A percentile compares a stretch with the other conserved stretches of the same genome.
Conservation (phyloP, 2,113 vertebrate genomes). For the Rhinolophus sinicus region DNA sequence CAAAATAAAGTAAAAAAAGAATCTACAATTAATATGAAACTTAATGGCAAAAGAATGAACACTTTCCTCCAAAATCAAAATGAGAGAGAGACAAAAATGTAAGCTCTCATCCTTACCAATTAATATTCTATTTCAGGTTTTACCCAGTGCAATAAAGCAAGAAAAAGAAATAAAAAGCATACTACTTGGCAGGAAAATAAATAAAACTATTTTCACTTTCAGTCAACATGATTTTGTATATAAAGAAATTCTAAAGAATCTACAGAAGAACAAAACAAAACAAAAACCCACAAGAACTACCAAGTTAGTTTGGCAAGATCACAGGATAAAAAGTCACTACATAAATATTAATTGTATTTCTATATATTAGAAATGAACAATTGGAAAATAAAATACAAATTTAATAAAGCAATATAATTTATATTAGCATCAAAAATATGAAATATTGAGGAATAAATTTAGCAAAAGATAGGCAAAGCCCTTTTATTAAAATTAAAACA, state of each 20-base stretch:
- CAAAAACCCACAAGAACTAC: neutral
- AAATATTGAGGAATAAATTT: neutral
- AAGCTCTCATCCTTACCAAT: neutral
- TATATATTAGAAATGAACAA: neutral
- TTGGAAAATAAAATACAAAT: neutral
- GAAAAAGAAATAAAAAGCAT: neutral
- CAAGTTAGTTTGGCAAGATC: neutral
- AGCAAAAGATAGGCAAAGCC: neutral
- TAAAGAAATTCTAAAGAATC: neutral
- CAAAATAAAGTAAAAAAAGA: no score
- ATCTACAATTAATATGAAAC: neutral
- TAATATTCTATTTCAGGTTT: neutral
- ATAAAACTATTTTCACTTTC: neutral
- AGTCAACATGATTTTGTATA: neutral
- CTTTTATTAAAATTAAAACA: neutral
- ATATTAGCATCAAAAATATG: neutral
- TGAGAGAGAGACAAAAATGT: neutral
- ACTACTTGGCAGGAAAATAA: neutral
- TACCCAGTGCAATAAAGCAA: neutral
- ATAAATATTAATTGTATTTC: neutral
- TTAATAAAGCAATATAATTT: neutral
- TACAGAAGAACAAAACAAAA: neutral
- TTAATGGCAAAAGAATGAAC: neutral
- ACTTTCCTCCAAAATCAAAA: neutral
- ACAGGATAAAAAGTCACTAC: neutral